phyloP scores from a whole-genome alignment of 1,140 invertebrate genomes.

The Lasaia peninsularis region DNA sequence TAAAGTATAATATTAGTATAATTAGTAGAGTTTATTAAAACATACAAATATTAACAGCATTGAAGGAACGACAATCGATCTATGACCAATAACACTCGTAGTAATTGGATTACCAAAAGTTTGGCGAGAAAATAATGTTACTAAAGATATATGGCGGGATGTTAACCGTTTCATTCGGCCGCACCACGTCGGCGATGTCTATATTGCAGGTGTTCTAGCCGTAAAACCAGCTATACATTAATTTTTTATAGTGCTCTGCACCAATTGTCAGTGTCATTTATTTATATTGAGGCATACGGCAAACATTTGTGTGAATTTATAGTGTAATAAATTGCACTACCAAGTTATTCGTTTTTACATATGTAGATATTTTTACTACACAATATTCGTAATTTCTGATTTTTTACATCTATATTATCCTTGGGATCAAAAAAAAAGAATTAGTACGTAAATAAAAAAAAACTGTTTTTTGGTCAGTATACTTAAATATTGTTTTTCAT shows the following conservation, averaged over 20 bases:
- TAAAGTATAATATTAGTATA: too few species aligned
- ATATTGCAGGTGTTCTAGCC: slow-evolving; percentile 48
- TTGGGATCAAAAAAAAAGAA: too few species aligned
- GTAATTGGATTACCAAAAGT: not conserved
- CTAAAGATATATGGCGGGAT: not conserved
- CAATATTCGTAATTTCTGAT: too few species aligned
- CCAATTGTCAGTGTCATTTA: slow-evolving; percentile 49
- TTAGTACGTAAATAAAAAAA: too few species aligned
- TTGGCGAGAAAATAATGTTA: not conserved
- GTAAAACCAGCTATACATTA: slow-evolving; percentile 67
- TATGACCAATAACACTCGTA: not conserved
- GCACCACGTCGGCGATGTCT: slow-evolving; percentile 25
- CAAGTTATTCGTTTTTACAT: not conserved
- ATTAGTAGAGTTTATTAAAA: too few species aligned
- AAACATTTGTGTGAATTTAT: slow-evolving; percentile 37
- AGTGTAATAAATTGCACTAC: not conserved
- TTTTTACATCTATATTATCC: too few species aligned
- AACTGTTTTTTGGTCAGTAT: too few species aligned
- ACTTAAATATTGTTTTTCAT: too few species aligned
- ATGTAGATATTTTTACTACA: not conserved
- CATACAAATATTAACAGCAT: too few species aligned
- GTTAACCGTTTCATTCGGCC: not conserved
- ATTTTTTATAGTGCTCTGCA: slow-evolving; percentile 60
- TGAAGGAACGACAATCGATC: not conserved
- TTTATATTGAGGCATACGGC: slow-evolving; percentile 41